phyloP scores from a whole-genome alignment of 2,888 invertebrate genomes.

The Cataglyphis livida region DNA sequence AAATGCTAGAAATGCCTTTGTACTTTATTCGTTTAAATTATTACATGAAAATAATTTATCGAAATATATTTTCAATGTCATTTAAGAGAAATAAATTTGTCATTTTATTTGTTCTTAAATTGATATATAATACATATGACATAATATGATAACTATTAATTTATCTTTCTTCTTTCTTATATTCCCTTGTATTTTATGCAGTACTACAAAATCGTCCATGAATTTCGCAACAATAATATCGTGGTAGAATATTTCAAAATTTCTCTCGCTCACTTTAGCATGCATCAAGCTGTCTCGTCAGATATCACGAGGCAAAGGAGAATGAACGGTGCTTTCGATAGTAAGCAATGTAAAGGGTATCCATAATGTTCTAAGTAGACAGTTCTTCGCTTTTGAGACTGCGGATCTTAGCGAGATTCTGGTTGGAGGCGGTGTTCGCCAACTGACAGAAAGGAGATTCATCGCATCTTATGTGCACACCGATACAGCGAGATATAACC shows the following conservation, averaged over 20 bases:
- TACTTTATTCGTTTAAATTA: not conserved
- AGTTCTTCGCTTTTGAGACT: constrained; percentile 38
- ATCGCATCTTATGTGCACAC: constrained; percentile 26
- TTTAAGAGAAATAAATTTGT: not conserved
- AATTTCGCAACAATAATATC: not conserved
- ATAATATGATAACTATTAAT: not conserved
- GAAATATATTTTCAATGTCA: not conserved
- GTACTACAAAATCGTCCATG: not conserved
- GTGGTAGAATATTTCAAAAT: constrained; percentile 13
- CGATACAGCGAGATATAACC: constrained; percentile 44
- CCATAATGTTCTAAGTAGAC: not conserved
- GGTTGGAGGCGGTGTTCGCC: constrained; percentile 8
- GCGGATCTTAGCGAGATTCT: constrained; percentile 44
- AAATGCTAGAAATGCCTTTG: not conserved
- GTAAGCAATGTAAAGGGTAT: not conserved
- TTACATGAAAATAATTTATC: not conserved
- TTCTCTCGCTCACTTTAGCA: constrained; percentile 8
- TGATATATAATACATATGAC: not conserved
- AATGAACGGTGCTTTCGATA: not conserved
- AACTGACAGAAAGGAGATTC: not conserved
- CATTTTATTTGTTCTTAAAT: not conserved
- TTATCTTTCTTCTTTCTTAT: not conserved
- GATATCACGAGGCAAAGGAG: not conserved
- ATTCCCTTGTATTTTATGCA: not conserved
- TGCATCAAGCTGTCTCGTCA: not conserved